Base-by-base conservation (phyloP, 1,140 invertebrate genomes). In the Streblospio benedicti region DNA sequence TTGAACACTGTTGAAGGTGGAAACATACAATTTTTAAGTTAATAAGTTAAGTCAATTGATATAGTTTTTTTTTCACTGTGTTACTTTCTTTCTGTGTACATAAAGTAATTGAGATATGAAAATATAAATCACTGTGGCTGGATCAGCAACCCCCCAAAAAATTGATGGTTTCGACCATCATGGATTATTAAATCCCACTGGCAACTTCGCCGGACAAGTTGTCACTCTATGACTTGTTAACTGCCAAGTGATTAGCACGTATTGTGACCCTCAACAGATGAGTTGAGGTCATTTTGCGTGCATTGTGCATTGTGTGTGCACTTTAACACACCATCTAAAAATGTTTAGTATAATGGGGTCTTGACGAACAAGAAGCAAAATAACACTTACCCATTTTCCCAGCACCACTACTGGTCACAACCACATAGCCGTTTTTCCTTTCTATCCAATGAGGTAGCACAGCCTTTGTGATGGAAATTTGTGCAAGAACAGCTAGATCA, bases 401-500 rank as follows among this genome's bases (percentile, higher is more conserved):
- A 35, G 86, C 86, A 18, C 85, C 61, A 70, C 87, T 89, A 0
- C 86, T 87, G 5, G 83, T 88, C 12, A 88, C 82, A 0, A 84
- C 89, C 54, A 88, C 71, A 59, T 89, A 87, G 0, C 88, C 88
- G 30, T 69, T 55, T n/a, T 67, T 52, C 61, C 73, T 76, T 63
- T 82, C 68, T 1, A 83, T 69, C 67, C 89, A 90, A 72, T 88
- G 81, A 31, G 81, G 81, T 0, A 88, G 71, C 1, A 83, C 86
- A 50, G 86, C 68, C 50, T 86, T 81, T 57, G 84, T 83, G 18
- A 94, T 78, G 61, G 86, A 84, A 0, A 94, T 66, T 4, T 85
- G 74, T 0, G 85, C 83, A 62, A 93, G 87, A 0, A 91, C 89
- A 75, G 93, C 91, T 38, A 92, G 68, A 23, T 92, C 84, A 69